Evolutionary conservation across 2,888 invertebrate genomes (phyloP), one percentile per base, ranked within the genome.

Genomic region (Cerceris rybyensis): DNA sequence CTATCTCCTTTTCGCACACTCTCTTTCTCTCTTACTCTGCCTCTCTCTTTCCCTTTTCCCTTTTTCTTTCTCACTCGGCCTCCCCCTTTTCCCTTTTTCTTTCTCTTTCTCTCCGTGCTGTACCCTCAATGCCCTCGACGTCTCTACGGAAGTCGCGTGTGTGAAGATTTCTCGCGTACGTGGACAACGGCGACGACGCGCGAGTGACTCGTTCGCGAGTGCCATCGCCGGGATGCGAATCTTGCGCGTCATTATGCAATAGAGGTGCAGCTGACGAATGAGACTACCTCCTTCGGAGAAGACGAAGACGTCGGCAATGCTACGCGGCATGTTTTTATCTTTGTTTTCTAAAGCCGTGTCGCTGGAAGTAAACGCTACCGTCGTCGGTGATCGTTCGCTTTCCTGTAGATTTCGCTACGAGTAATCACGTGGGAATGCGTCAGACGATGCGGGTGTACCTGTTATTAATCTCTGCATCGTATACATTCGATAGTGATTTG

Each of bases 161-260:
- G 73, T 65, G 60, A 80, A 74, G 67, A 70, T 74, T 82, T 82
- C 65, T 82, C 75, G 82, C 75, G 82, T 82, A 82, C 81, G 82
- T 82, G 82, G 81, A 75, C 82, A 65, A 72, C 75, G 75, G 39
- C 78, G 67, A 63, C 59, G 70, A 78, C 74, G 78, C 69, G 72
- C 57, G 28, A 66, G 76, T 80, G 75, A 72, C 70, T 59, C 46
- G 65, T 52, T 60, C 54, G 66, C 28, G 46, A 69, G 64, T 74
- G 72, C 14, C 67, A 71, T 78, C 61, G 52, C 71, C 70, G 83
- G 76, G 72, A 78, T 73, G 78, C 77, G 61, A 86, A 80, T 87
- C 88, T 88, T 87, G 85, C 88, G 88, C 89, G 89, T 89, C 89
- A 91, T 92, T 92, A 92, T 91, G 92, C 92, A 92, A 92, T 88